Percentiles rank a stretch among this genome's conserved stretches.
phyloP scores from a whole-genome alignment of 2,797 vertebrate genomes.

The Gila robusta region DNA sequence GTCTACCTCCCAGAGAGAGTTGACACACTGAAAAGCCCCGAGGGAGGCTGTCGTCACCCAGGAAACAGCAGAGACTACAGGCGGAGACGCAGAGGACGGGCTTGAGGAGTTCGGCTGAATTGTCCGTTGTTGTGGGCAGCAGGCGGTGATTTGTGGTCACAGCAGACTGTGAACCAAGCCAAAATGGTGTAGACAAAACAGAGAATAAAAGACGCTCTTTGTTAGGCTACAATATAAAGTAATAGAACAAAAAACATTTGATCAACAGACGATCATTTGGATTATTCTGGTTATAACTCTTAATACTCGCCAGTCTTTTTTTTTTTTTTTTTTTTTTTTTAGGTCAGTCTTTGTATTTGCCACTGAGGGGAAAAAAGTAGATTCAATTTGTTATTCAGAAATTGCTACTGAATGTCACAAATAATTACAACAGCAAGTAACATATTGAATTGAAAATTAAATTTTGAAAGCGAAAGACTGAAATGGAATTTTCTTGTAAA shows the following conservation, averaged over 20 bases:
- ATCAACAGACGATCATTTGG: background rate
- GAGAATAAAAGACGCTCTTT: background rate
- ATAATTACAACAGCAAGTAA: background rate
- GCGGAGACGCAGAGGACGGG: slow-evolving; percentile 9
- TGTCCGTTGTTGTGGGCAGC: slow-evolving; percentile 46
- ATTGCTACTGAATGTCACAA: background rate
- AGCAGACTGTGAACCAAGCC: slow-evolving; percentile 19
- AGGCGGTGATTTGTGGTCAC: slow-evolving; percentile 47
- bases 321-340: background rate
- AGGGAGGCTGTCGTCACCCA: slow-evolving; percentile 45
- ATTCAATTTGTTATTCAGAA: background rate
- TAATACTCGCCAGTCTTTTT: background rate
- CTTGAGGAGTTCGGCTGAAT: slow-evolving; percentile 33
- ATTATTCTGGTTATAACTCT: slow-evolving; percentile 2
- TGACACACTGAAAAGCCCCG: slow-evolving; percentile 42
- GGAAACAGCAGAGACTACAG: slow-evolving; percentile 43
- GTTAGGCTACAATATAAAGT: slow-evolving; percentile 1
- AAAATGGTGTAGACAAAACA: slow-evolving; percentile 36
- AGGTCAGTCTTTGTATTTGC: background rate
- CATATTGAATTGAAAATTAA: background rate
- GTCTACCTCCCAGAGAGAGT: slow-evolving; percentile 43
- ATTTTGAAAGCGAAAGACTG: background rate
- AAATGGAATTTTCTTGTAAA: background rate
- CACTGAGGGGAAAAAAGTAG: background rate
- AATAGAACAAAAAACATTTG: background rate